A percentile compares a stretch with the other conserved stretches of the same genome.
phyloP scores from a whole-genome alignment of 2,888 invertebrate species.

The Agrilus cyanescens region DNA sequence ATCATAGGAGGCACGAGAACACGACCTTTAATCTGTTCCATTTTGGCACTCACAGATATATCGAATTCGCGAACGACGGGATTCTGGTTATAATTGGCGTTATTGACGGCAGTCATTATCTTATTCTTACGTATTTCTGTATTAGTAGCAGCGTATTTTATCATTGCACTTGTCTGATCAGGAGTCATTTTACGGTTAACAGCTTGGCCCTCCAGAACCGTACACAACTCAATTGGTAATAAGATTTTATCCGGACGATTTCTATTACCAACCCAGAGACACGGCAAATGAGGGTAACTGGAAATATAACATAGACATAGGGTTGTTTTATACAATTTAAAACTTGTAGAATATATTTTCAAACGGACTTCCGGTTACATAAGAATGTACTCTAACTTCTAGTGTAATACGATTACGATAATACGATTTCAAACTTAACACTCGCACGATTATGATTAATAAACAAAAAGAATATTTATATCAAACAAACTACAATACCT shows the following conservation, averaged over 20 bases:
- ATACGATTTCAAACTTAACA: too few species aligned
- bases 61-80: conserved; percentile 68
- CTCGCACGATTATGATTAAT: too few species aligned
- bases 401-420: too few species aligned
- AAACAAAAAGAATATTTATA: too few species aligned
- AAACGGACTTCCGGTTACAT: too few species aligned
- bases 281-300: conserved; percentile 59
- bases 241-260: conserved; percentile 50
- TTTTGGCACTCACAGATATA: conserved; percentile 58
- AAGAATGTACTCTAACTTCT: too few species aligned
- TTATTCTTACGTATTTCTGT: conserved; percentile 66
- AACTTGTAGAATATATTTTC: too few species aligned
- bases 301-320: not conserved
- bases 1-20: conserved; percentile 67
- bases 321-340: too few species aligned
- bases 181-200: conserved; percentile 71
- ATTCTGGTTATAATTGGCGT: conserved; percentile 31
- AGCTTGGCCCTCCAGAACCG: conserved; percentile 63
- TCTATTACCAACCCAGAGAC: conserved; percentile 57
- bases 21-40: conserved; percentile 67
- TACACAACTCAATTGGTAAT: conserved; percentile 75
- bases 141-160: conserved; percentile 70
- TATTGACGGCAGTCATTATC: conserved; percentile 52
- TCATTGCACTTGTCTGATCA: conserved; percentile 76
- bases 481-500: too few species aligned